A percentile compares a stretch with the other conserved stretches of the same genome.
phyloP scores from a whole-genome alignment of 2,888 invertebrate genomes.

The Stratiomys singularior region DNA sequence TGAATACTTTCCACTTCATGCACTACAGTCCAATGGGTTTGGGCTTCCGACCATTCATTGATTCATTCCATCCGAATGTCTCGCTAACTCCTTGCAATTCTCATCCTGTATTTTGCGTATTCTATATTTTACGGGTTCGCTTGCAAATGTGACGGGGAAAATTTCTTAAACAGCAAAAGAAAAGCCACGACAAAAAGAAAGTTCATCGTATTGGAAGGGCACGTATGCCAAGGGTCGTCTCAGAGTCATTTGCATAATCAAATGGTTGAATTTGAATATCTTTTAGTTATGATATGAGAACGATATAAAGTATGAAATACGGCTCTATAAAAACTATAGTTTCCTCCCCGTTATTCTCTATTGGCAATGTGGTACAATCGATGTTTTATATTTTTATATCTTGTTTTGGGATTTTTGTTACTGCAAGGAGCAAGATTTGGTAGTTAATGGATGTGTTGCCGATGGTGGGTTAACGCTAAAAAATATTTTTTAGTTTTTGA shows the following conservation, averaged over 20 bases:
- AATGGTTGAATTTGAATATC: constrained; percentile 65
- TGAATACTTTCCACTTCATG: constrained; percentile 38
- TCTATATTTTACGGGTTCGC: background rate
- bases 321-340: constrained; percentile 48
- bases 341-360: background rate
- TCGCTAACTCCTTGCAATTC: background rate
- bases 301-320: constrained; percentile 52
- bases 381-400: constrained; percentile 3
- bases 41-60: background rate
- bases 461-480: background rate
- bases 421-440: background rate
- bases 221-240: constrained; percentile 66
- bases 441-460: background rate
- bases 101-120: background rate
- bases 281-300: constrained; percentile 51
- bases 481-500: background rate
- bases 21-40: constrained; percentile 5
- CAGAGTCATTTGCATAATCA: constrained; percentile 65
- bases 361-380: constrained; percentile 27
- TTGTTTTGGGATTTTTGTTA: background rate
- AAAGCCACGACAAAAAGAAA: constrained; percentile 12
- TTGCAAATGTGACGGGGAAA: background rate
- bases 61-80: constrained; percentile 29
- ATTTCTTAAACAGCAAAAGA: constrained; percentile 23
- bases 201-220: constrained; percentile 50